phyloP scores from a whole-genome alignment of 2,888 invertebrate genomes.

The Athalia rosae region DNA sequence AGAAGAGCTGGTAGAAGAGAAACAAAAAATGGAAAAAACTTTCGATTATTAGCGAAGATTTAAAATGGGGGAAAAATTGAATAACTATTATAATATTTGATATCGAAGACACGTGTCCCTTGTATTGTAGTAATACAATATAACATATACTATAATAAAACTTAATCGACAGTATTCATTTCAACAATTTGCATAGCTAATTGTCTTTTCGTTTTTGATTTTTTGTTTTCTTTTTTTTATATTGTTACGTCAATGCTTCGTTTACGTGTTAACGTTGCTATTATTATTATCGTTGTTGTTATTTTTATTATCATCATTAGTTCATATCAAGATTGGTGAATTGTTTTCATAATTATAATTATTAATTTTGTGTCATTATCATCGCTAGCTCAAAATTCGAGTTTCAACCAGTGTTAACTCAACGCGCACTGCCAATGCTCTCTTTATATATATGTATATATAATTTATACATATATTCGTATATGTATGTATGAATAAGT shows the following conservation, averaged over 20 bases:
- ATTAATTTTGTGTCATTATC: neutral
- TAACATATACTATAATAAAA: neutral
- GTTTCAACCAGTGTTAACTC: constrained; percentile 43
- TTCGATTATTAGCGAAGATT: neutral
- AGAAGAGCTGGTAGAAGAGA: neutral
- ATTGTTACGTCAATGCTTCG: constrained; percentile 32
- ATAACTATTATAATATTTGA: too few species aligned
- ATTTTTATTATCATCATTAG: constrained; percentile 40
- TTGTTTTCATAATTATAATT: constrained; percentile 19
- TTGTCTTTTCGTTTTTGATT: too few species aligned
- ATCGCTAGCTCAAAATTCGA: neutral
- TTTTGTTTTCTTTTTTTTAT: too few species aligned
- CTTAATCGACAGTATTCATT: constrained; percentile 22
- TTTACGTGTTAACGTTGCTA: neutral
- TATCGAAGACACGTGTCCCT: constrained; percentile 4
- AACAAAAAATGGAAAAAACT: neutral
- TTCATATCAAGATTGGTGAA: constrained; percentile 36
- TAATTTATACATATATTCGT: neutral
- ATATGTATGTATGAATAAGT: neutral
- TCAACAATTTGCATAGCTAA: neutral
- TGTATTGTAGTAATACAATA: constrained; percentile 36
- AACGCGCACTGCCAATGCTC: constrained; percentile 68
- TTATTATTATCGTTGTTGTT: constrained; percentile 21
- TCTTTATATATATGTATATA: constrained; percentile 52
- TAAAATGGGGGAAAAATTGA: too few species aligned